Evolutionary conservation across 92 coral and sea anemone genomes (phyloP).

Genomic region (Pocillopora meandrina): DNA sequence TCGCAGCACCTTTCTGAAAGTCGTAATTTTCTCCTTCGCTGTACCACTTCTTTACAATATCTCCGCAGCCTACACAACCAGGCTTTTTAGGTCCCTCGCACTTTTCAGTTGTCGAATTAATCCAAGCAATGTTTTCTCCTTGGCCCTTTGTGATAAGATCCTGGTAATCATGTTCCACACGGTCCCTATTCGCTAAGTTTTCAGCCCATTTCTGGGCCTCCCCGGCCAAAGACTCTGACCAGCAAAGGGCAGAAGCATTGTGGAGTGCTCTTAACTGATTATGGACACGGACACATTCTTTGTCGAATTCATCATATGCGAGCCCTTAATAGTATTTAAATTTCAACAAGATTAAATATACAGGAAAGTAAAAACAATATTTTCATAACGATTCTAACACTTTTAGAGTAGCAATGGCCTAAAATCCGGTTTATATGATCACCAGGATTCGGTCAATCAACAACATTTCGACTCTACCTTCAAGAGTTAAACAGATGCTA

Average conservation of each 20-base stretch:
- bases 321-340: slow-evolving; percentile 3
- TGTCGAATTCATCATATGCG: slow-evolving; percentile 52
- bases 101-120: slow-evolving; percentile 16
- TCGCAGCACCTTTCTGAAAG: slow-evolving; percentile 33
- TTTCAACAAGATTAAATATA: not conserved
- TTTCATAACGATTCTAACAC: too few species aligned
- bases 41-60: slow-evolving; percentile 50
- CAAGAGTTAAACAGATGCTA: too few species aligned
- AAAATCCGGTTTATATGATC: too few species aligned
- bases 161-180: slow-evolving; percentile 49
- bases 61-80: slow-evolving; percentile 40
- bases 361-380: not conserved
- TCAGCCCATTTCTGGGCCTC: slow-evolving; percentile 66
- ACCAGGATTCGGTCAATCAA: too few species aligned
- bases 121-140: slow-evolving; percentile 66
- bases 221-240: slow-evolving; percentile 52
- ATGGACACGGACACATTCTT: slow-evolving; percentile 49
- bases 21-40: slow-evolving; percentile 51
- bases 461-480: too few species aligned
- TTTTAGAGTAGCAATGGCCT: too few species aligned
- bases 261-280: slow-evolving; percentile 49
- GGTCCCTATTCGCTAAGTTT: slow-evolving; percentile 45
- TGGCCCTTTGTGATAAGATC: slow-evolving; percentile 51
- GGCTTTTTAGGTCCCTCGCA: slow-evolving; percentile 32
- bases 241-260: slow-evolving; percentile 43